These are phyloP conservation scores for Cyrtodaria siliqua DNA, from an alignment of 2,888 invertebrate genomes.

Conservation along the genomic window DNA sequence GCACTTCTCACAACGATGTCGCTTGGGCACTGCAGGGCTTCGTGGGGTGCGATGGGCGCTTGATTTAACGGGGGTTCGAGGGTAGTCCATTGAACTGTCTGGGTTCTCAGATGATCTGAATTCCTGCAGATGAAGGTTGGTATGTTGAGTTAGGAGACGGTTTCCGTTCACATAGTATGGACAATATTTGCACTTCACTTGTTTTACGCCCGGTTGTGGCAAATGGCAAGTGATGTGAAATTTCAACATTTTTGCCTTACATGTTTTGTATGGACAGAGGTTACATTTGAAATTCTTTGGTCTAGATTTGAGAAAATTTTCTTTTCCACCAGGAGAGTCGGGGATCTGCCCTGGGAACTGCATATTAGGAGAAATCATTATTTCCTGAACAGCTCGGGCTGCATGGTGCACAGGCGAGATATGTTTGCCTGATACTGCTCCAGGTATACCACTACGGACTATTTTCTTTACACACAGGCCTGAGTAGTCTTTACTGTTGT, in stretches of 20 bases:
- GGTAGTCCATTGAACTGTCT: constrained; percentile 24
- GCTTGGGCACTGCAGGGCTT: constrained; percentile 85
- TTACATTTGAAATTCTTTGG: constrained; percentile 87
- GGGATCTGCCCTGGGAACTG: background rate
- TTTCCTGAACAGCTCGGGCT: too few species aligned
- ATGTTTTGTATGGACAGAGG: constrained; percentile 90
- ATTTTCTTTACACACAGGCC: constrained; percentile 44
- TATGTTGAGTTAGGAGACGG: constrained; percentile 89
- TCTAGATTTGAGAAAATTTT: background rate
- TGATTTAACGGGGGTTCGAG: constrained; percentile 45
- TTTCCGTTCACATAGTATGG: constrained; percentile 90
- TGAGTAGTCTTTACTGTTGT: constrained; percentile 73
- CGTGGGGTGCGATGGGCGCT: constrained; percentile 25
- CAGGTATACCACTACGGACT: constrained; percentile 14
- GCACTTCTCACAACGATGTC: constrained; percentile 93
- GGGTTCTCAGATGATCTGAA: constrained; percentile 22
- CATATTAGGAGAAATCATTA: too few species aligned
- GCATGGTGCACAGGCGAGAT: too few species aligned
- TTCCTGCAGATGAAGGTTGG: constrained; percentile 87
- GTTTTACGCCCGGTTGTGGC: constrained; percentile 89
- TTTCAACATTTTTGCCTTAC: constrained; percentile 79
- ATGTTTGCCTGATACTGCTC: background rate
- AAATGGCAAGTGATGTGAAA: constrained; percentile 90
- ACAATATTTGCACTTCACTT: constrained; percentile 93
- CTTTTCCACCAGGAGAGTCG: background rate